A percentile compares a stretch with the other conserved stretches of the same genome.
Evolutionary conservation across 2,797 vertebrate genomes (phyloP).

Genomic region (Esox masquinongy): DNA sequence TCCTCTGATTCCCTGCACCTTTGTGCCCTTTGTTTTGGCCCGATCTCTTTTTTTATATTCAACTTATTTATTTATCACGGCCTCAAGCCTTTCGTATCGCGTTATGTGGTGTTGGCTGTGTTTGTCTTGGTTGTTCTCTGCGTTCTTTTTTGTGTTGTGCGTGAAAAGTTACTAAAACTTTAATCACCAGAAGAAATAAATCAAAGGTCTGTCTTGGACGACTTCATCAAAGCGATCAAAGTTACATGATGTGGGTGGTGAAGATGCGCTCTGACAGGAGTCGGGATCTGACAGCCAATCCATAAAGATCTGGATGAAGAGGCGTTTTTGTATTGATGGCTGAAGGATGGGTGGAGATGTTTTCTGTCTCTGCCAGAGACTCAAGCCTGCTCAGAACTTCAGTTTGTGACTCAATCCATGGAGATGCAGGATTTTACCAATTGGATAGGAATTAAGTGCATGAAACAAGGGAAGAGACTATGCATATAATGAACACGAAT

Average conservation of each 20-base stretch:
- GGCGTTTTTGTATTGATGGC: conserved; percentile 33
- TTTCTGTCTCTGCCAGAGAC: conserved; percentile 29
- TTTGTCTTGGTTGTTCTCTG: no score
- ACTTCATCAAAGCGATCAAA: conserved; percentile 26
- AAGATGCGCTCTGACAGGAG: background rate
- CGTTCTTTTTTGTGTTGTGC: no score
- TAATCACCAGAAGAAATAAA: conserved; percentile 2
- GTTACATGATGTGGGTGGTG: conserved; percentile 25
- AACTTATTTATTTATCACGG: no score
- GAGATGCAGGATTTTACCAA: background rate
- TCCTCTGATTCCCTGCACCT: no score
- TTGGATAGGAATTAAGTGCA: background rate
- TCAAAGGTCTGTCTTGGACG: conserved; percentile 18
- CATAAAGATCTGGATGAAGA: conserved; percentile 52
- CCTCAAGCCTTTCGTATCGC: no score
- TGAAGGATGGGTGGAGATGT: conserved; percentile 32
- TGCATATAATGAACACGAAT: background rate
- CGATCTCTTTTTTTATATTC: no score
- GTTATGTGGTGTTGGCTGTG: no score
- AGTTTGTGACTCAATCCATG: conserved; percentile 30
- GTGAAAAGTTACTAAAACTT: no score
- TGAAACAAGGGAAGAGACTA: no score
- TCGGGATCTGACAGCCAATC: conserved; percentile 42
- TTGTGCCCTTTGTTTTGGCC: no score
- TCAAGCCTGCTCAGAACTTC: conserved; percentile 12